These are phyloP conservation scores for Steatocranus sp. DNA, from an alignment of 2,797 vertebrate genomes.

Conservation along the genomic window DNA sequence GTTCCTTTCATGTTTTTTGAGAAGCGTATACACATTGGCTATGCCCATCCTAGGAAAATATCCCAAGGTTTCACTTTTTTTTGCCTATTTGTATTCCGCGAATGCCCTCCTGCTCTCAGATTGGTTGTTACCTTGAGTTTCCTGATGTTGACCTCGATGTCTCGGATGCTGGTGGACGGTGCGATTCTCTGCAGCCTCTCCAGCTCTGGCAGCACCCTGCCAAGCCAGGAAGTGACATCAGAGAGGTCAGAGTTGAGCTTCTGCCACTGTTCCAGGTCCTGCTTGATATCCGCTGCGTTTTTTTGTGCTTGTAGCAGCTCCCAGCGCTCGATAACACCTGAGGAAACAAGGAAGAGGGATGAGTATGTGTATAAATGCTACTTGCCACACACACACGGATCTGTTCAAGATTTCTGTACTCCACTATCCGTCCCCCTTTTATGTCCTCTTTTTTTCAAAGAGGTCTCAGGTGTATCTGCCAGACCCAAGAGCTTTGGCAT, in stretches of 20 bases:
- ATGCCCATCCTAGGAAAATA: neutral
- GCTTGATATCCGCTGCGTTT: slow-evolving; percentile 62
- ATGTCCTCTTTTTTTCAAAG: neutral
- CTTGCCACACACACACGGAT: neutral
- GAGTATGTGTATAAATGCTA: neutral
- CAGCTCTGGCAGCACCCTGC: slow-evolving; percentile 78
- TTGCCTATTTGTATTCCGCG: accelerated
- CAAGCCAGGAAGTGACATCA: slow-evolving; percentile 82
- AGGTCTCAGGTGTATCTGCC: neutral
- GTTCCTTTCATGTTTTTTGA: neutral
- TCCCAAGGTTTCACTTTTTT: neutral
- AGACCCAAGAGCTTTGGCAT: neutral
- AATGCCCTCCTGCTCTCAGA: neutral
- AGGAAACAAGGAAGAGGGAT: neutral
- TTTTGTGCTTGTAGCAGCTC: slow-evolving; percentile 82
- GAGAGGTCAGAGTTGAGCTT: slow-evolving; percentile 82
- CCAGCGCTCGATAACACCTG: slow-evolving; percentile 91
- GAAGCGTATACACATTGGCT: accelerated
- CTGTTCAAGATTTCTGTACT: neutral
- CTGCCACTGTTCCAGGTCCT: slow-evolving; percentile 78
- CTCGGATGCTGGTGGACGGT: slow-evolving; percentile 61
- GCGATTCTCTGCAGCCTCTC: slow-evolving; percentile 67
- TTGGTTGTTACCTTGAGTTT: slow-evolving; percentile 78
- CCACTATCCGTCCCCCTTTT: neutral
- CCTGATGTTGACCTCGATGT: slow-evolving; percentile 74